These are phyloP conservation scores for Orthosia incerta DNA, from an alignment of 2,888 invertebrate genomes.

Conservation along the genomic window DNA sequence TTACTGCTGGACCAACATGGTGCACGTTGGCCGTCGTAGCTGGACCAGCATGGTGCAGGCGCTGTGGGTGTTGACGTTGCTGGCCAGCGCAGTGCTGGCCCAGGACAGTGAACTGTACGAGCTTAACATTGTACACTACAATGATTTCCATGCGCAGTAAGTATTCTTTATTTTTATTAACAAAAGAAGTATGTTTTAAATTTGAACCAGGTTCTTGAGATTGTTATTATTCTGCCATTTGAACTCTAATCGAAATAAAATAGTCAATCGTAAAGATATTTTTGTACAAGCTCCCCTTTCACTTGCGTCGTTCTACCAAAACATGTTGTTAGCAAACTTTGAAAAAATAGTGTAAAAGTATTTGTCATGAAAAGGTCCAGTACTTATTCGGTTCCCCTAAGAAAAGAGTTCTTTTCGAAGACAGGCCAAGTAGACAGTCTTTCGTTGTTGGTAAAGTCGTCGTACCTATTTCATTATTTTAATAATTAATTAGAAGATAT, in stretches of 20 bases:
- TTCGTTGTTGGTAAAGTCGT: too few species aligned
- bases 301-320: background rate
- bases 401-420: too few species aligned
- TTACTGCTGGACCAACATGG: conserved; percentile 51
- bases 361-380: too few species aligned
- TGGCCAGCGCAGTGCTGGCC: conserved; percentile 69
- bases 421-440: too few species aligned
- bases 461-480: too few species aligned
- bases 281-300: background rate
- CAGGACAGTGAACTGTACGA: conserved; percentile 77
- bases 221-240: background rate
- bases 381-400: too few species aligned
- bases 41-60: conserved; percentile 59
- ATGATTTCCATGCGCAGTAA: conserved; percentile 92
- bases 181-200: too few species aligned
- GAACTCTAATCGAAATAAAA: background rate
- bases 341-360: background rate
- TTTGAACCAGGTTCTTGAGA: background rate
- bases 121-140: conserved; percentile 88
- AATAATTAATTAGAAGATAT: too few species aligned
- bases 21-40: conserved; percentile 28
- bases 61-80: conserved; percentile 61
- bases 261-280: background rate
- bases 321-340: too few species aligned
- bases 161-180: too few species aligned